A percentile compares a stretch with the other conserved stretches of the same genome.
Evolutionary conservation across 2,113 vertebrate species (phyloP).

Genomic region (Psophia crepitans): DNA sequence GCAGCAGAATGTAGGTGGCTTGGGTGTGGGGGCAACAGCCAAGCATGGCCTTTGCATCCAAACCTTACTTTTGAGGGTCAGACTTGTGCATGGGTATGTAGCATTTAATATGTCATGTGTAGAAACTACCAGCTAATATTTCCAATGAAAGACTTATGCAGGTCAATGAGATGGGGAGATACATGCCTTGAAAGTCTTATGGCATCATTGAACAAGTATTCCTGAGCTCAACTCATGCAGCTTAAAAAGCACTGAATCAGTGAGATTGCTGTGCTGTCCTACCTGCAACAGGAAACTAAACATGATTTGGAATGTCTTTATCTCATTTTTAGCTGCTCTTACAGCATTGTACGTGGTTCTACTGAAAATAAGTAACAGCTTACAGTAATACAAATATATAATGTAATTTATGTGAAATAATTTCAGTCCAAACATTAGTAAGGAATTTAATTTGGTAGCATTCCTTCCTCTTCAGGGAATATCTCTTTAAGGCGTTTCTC

Average conservation of each 20-base stretch:
- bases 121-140: not conserved
- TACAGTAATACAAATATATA: not conserved
- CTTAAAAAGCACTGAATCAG: not conserved
- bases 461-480: conserved; percentile 41
- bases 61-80: not conserved
- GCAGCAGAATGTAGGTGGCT: not conserved
- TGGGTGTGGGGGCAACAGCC: not conserved
- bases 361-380: not conserved
- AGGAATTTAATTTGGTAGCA: conserved; percentile 30
- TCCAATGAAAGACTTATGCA: not conserved
- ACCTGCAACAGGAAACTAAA: not conserved
- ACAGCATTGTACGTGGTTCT: not conserved
- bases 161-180: not conserved
- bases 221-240: not conserved
- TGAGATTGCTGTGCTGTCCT: not conserved
- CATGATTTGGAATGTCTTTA: not conserved
- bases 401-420: conserved; percentile 19
- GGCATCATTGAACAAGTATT: not conserved
- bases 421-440: conserved; percentile 14
- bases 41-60: not conserved
- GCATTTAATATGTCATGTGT: not conserved
- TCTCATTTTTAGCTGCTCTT: not conserved
- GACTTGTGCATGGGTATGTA: not conserved
- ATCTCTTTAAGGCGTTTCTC: conserved; percentile 19
- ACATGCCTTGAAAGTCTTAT: not conserved